phyloP scores from a whole-genome alignment of 2,797 vertebrate genomes.

The Acanthurus leucopareius region DNA sequence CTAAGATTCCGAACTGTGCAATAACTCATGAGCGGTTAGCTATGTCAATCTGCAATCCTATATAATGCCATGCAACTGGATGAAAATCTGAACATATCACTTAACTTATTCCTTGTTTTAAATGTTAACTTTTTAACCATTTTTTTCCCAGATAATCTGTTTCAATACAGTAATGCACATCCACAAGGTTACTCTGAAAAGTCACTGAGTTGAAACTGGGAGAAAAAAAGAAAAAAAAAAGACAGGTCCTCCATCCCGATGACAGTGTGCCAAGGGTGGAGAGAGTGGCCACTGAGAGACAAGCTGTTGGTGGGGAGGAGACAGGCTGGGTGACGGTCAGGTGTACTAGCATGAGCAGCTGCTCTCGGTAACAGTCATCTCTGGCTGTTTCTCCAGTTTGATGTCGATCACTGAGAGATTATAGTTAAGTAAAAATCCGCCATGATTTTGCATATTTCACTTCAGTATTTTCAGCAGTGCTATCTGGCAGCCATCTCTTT shows the following conservation, averaged over 20 bases:
- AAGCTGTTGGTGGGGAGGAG: slow-evolving; percentile 84
- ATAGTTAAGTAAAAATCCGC: slow-evolving; percentile 82
- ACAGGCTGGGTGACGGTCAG: slow-evolving; percentile 68
- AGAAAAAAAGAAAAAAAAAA: slow-evolving; percentile 6
- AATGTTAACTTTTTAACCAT: slow-evolving; percentile 68
- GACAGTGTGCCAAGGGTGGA: slow-evolving; percentile 83
- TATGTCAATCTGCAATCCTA: slow-evolving; percentile 89
- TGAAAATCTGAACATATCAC: slow-evolving; percentile 79
- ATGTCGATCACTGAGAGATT: slow-evolving; percentile 91
- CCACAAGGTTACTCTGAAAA: slow-evolving; percentile 89
- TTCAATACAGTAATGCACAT: slow-evolving; percentile 89
- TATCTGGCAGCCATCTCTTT: not conserved
- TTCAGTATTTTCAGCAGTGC: slow-evolving; percentile 35
- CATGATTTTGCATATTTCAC: slow-evolving; percentile 49
- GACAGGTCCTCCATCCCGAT: slow-evolving; percentile 83
- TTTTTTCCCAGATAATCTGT: slow-evolving; percentile 75
- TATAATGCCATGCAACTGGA: slow-evolving; percentile 94
- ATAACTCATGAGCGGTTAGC: slow-evolving; percentile 89
- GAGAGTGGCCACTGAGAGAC: slow-evolving; percentile 86
- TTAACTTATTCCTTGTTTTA: slow-evolving; percentile 81
- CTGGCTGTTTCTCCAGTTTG: slow-evolving; percentile 92
- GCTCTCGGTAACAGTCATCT: slow-evolving; percentile 93
- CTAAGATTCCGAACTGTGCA: slow-evolving; percentile 88
- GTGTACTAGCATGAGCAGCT: slow-evolving; percentile 93
- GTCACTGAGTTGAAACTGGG: slow-evolving; percentile 87